phyloP scores from a whole-genome alignment of 2,113 vertebrate species.

The Sorex fumeus region DNA sequence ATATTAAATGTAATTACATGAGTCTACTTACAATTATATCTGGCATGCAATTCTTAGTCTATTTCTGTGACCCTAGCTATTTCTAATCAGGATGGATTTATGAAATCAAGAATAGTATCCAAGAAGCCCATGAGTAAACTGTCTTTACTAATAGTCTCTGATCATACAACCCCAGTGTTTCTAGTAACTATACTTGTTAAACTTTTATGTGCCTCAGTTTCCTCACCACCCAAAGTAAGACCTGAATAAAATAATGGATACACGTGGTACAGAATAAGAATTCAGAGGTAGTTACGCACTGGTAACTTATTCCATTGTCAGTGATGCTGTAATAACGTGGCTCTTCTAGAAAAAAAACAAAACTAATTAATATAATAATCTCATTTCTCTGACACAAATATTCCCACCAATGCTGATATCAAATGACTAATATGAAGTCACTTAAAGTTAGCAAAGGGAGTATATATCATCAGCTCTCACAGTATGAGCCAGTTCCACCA shows the following conservation, averaged over 20 bases:
- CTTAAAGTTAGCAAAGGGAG: slow-evolving; percentile 40
- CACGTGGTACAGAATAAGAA: not conserved
- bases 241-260: slow-evolving; percentile 4
- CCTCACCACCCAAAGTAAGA: not conserved
- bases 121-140: not conserved
- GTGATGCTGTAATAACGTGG: not conserved
- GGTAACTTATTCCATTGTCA: not conserved
- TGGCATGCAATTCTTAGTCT: too few species aligned
- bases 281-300: not conserved
- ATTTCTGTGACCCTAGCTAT: not conserved
- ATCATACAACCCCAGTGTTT: not conserved
- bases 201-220: slow-evolving; percentile 37
- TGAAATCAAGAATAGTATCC: slow-evolving; percentile 27
- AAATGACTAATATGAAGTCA: slow-evolving; percentile 29
- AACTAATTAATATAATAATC: slow-evolving; percentile 4
- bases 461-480: not conserved
- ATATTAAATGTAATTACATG: not conserved
- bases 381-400: not conserved
- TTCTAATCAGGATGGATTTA: slow-evolving; percentile 26
- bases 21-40: slow-evolving; percentile 5
- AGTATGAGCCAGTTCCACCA: not conserved
- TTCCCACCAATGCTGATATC: slow-evolving; percentile 33
- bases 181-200: slow-evolving; percentile 47
- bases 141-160: not conserved
- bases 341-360: not conserved